Percentiles rank a stretch among this genome's conserved stretches.
These are phyloP conservation scores for Nomada flava DNA, from an alignment of 2,888 invertebrate species.

Conservation along the genomic window DNA sequence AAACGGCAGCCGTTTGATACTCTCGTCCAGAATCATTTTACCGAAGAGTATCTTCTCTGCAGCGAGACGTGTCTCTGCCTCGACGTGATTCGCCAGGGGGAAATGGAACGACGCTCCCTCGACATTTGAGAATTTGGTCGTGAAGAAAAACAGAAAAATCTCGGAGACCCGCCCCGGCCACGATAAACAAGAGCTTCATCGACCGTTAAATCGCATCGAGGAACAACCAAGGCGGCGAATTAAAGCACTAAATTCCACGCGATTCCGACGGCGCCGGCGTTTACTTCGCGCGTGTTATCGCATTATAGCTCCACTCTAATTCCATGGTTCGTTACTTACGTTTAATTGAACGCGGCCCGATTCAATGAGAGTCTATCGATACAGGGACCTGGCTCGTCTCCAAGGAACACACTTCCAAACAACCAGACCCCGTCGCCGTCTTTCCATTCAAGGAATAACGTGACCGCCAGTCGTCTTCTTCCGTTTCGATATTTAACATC, in stretches of 20 bases:
- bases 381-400: conserved; percentile 42
- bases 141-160: background rate
- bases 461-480: background rate
- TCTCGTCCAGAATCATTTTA: conserved; percentile 33
- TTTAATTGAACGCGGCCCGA: conserved; percentile 60
- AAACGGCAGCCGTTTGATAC: conserved; percentile 26
- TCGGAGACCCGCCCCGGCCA: background rate
- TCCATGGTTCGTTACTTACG: conserved; percentile 63
- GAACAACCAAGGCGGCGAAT: conserved; percentile 14
- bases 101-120: conserved; percentile 30
- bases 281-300: conserved; percentile 53
- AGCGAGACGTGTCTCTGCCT: background rate
- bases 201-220: conserved; percentile 52
- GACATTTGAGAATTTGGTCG: conserved; percentile 17
- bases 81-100: conserved; percentile 27
- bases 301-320: conserved; percentile 54
- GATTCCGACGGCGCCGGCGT: conserved; percentile 32
- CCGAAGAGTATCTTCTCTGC: conserved; percentile 28
- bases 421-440: no score
- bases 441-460: background rate
- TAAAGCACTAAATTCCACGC: conserved; percentile 55
- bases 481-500: background rate
- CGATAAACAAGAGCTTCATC: conserved; percentile 58
- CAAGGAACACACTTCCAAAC: conserved; percentile 33
- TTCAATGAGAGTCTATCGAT: conserved; percentile 58